A percentile compares a stretch with the other conserved stretches of the same genome.
Conservation (phyloP, 2,113 vertebrate species). For the Scomber colias region DNA sequence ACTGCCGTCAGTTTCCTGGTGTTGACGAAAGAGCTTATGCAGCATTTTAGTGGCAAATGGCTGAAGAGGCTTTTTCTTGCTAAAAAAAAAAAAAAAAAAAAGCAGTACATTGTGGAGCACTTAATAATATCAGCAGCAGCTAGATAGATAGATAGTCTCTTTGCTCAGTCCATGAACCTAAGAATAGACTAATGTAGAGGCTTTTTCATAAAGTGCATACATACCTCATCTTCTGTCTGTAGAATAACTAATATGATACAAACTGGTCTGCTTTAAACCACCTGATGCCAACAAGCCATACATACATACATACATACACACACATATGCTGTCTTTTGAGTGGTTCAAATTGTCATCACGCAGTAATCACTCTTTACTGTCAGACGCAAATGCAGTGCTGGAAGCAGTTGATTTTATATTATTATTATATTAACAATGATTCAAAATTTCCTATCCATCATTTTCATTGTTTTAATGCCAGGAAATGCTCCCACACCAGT, state of each 20-base stretch:
- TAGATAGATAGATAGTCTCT: conserved; percentile 33
- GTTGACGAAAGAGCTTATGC: conserved; percentile 62
- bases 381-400: conserved; percentile 30
- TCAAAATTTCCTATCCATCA: conserved; percentile 48
- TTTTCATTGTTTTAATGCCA: conserved; percentile 62
- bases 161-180: conserved; percentile 20
- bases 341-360: background rate
- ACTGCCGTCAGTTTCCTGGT: conserved; percentile 45
- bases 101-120: conserved; percentile 28
- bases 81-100: conserved; percentile 36
- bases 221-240: background rate
- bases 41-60: conserved; percentile 61
- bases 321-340: background rate
- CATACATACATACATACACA: background rate
- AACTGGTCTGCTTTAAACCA: background rate
- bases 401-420: conserved; percentile 39
- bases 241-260: background rate
- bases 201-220: background rate
- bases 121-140: conserved; percentile 59
- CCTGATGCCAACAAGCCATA: conserved; percentile 11
- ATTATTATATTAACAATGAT: conserved; percentile 49
- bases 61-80: conserved; percentile 60
- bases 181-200: conserved; percentile 30
- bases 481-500: conserved; percentile 58
- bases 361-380: conserved; percentile 12